A percentile compares a stretch with the other conserved stretches of the same genome.
These are phyloP conservation scores for Ascidia mentula DNA, from an alignment of 23 tunicate genomes.

Conservation along the genomic window DNA sequence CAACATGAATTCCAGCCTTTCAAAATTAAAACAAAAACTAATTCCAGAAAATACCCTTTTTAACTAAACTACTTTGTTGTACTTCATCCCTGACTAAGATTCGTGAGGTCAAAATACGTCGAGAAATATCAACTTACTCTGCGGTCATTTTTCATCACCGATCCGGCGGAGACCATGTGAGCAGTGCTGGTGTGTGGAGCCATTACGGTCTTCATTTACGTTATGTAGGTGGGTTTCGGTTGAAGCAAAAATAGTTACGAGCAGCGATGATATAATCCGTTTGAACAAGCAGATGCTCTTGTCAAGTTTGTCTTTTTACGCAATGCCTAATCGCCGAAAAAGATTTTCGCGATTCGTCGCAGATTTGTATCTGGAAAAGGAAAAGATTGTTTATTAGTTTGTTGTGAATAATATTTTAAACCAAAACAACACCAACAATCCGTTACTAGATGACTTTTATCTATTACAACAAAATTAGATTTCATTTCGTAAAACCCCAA, in stretches of 20 bases:
- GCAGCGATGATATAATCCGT: slow-evolving; percentile 5
- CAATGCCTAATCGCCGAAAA: background rate
- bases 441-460: too few species aligned
- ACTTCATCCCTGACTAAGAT: too few species aligned
- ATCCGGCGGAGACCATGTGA: slow-evolving; percentile 52
- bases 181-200: slow-evolving; percentile 58
- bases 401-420: too few species aligned
- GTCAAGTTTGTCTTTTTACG: background rate
- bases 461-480: too few species aligned
- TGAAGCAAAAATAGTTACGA: background rate
- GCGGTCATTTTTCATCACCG: slow-evolving; percentile 85
- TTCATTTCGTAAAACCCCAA: too few species aligned
- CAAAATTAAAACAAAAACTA: slow-evolving; percentile 3
- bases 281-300: background rate
- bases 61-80: background rate
- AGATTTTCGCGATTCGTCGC: background rate
- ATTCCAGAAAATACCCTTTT: background rate
- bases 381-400: too few species aligned
- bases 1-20: background rate
- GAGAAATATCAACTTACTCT: slow-evolving; percentile 29
- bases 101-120: too few species aligned
- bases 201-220: slow-evolving; percentile 75
- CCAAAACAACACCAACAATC: too few species aligned
- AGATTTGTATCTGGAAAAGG: too few species aligned
- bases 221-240: background rate